Evolutionary conservation across 1,140 invertebrate species (phyloP), one percentile per base, ranked within the genome.

Genomic region (Asobara japonica): DNA sequence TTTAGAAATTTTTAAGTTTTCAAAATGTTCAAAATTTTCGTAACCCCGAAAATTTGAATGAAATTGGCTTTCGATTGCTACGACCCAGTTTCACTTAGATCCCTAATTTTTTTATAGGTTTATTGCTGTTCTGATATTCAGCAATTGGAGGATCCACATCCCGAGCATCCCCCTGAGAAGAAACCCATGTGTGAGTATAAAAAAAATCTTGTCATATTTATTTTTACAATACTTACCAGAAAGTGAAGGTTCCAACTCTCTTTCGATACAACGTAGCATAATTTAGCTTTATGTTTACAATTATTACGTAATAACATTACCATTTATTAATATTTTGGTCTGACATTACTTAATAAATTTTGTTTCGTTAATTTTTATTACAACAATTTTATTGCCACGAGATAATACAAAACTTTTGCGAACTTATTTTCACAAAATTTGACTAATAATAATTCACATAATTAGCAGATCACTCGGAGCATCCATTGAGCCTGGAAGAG

Each of bases 111-210:
- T 30, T 38, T 73, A 20, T 7, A 85, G 83, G 29, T 83, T 6
- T 86, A 84, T 65, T 87, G 85, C 61, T 86, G 84, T 31, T 77
- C 82, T 33, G 85, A 84, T n/a, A 86, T 86, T 76, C 84, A 84
- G 66, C 82, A 83, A 13, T 67, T 86, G 5, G 83, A 86, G 69
- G 81, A 86, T 45, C 76, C 82, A 4, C 81, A 80, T 62, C 80
- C 81, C 11, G 84, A 87, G 75, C 84, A 83, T 68, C 84, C 82
- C 8, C 77, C 82, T 4, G 84, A 86, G 38, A 86, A 87, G 38
- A 86, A 86, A 69, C 79, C 83, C 4, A 74, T 86, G 31, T 80
- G 84, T 86, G 81, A 82, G 80, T 81, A 22, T n/a, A n/a, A n/a
- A n/a, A n/a, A n/a, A n/a, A 51, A 20, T 69, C 51, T 70, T 66